phyloP scores from a whole-genome alignment of 2,113 vertebrate genomes.

The Crotalus tigris region DNA sequence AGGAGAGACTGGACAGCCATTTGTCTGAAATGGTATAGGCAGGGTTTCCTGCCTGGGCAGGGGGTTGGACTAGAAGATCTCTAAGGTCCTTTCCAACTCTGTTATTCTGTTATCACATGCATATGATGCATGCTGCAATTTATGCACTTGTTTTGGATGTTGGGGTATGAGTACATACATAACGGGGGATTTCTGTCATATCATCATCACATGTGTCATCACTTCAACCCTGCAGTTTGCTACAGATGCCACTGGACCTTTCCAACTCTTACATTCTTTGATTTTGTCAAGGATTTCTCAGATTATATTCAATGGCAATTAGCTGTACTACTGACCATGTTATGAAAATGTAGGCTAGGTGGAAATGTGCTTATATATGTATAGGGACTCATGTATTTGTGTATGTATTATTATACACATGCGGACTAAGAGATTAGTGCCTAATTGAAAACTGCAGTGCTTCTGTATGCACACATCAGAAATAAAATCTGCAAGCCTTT shows the following conservation, averaged over 20 bases:
- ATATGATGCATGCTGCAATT: not conserved
- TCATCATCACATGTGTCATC: not conserved
- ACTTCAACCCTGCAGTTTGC: not conserved
- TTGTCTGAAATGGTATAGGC: not conserved
- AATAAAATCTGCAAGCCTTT: not conserved
- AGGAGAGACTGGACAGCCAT: not conserved
- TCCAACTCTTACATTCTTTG: not conserved
- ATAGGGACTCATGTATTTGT: not conserved
- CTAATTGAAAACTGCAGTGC: not conserved
- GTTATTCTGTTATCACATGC: not conserved
- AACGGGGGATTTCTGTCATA: not conserved
- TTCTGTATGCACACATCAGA: not conserved
- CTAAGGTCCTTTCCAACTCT: not conserved
- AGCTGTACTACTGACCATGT: not conserved
- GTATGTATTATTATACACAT: not conserved
- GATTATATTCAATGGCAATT: not conserved
- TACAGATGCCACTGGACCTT: not conserved
- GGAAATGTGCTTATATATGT: not conserved
- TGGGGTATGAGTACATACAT: not conserved
- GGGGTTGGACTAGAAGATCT: not conserved
- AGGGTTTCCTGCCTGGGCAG: not conserved
- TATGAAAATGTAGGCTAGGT: not conserved
- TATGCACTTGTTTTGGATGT: not conserved
- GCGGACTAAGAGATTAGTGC: not conserved
- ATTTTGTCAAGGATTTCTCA: not conserved